phyloP scores from a whole-genome alignment of 2,888 invertebrate genomes.

The Hofmannophila pseudospretella region DNA sequence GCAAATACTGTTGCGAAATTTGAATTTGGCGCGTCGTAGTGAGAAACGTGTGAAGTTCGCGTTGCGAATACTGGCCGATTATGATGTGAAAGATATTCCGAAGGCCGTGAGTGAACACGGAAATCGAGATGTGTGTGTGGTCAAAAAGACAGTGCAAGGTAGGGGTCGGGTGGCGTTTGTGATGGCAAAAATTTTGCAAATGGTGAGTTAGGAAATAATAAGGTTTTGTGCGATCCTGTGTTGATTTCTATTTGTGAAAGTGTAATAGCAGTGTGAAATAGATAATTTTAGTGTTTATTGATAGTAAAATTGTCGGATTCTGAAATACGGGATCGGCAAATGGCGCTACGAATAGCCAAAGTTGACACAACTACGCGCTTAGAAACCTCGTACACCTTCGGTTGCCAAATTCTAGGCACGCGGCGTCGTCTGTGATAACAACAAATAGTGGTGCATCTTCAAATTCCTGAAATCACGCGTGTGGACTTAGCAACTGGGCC shows the following conservation, averaged over 20 bases:
- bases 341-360: constrained; percentile 77
- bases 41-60: constrained; percentile 75
- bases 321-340: constrained; percentile 74
- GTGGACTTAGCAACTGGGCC: constrained; percentile 73
- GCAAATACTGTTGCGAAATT: constrained; percentile 40
- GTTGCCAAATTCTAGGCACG: constrained; percentile 59
- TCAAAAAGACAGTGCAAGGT: constrained; percentile 84
- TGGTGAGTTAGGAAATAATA: constrained; percentile 82
- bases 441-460: constrained; percentile 67
- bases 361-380: constrained; percentile 78
- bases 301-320: constrained; percentile 63
- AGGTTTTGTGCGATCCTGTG: constrained; percentile 49
- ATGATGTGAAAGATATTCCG: constrained; percentile 81
- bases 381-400: constrained; percentile 63
- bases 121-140: constrained; percentile 79
- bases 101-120: constrained; percentile 82
- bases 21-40: constrained; percentile 64
- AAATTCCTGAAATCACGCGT: constrained; percentile 61
- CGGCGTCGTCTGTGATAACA: constrained; percentile 64
- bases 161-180: constrained; percentile 88
- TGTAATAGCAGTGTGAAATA: constrained; percentile 58
- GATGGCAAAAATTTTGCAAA: constrained; percentile 87
- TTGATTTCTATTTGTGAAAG: constrained; percentile 58
- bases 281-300: constrained; percentile 63
- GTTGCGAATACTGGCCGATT: constrained; percentile 79